These are phyloP conservation scores for Acanthornis magna DNA, from an alignment of 2,797 vertebrate species.

Conservation along the genomic window DNA sequence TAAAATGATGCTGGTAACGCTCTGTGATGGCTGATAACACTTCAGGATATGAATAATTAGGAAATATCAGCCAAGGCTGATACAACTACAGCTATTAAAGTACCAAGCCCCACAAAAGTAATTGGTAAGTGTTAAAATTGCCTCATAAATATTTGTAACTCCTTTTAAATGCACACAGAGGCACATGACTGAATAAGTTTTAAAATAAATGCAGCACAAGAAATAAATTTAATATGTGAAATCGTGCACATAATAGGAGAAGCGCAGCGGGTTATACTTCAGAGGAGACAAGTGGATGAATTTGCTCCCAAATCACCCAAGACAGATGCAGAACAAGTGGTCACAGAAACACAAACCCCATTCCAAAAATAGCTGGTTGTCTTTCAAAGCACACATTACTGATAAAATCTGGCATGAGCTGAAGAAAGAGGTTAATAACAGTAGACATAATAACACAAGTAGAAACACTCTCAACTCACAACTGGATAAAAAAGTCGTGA, in stretches of 20 bases:
- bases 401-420: not conserved
- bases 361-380: not conserved
- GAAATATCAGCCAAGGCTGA: conserved; percentile 31
- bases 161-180: not conserved
- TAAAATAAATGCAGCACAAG: not conserved
- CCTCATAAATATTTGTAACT: conserved; percentile 3
- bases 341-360: not conserved
- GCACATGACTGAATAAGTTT: not conserved
- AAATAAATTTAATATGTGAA: not conserved
- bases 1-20: conserved; percentile 21
- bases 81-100: not conserved
- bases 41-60: conserved; percentile 39
- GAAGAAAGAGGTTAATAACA: not conserved
- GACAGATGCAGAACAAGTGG: not conserved
- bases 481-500: not conserved
- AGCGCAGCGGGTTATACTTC: not conserved
- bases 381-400: not conserved
- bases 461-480: not conserved
- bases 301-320: not conserved
- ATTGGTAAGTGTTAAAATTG: conserved; percentile 1
- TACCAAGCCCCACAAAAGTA: not conserved
- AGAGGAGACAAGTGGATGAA: not conserved
- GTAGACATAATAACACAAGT: not conserved
- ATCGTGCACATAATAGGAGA: not conserved
- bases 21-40: conserved; percentile 14